These are phyloP conservation scores for Chloebia gouldiae DNA, from an alignment of 2,113 vertebrate species.

Conservation along the genomic window DNA sequence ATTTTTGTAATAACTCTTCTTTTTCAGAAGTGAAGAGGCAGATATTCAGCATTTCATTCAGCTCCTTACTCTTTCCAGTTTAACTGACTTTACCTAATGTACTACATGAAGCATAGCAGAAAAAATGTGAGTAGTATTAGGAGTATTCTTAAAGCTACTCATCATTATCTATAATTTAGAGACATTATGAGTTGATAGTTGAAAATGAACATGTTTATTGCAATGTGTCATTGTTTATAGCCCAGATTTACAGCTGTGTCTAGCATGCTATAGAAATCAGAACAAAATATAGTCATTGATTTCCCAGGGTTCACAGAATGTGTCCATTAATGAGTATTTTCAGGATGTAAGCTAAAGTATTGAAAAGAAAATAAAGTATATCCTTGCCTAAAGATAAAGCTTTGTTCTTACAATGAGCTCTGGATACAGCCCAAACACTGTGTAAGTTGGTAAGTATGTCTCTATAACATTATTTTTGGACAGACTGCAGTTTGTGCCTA, in stretches of 20 bases:
- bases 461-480: neutral
- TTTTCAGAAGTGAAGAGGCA: neutral
- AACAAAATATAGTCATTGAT: neutral
- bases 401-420: neutral
- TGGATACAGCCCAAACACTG: neutral
- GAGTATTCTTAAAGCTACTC: neutral
- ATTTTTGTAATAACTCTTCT: neutral
- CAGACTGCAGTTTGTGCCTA: neutral
- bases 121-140: neutral
- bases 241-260: neutral
- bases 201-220: neutral
- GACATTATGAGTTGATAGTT: neutral
- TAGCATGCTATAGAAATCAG: neutral
- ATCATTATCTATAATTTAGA: constrained; percentile 5
- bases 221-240: neutral
- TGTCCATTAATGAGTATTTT: neutral
- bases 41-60: neutral
- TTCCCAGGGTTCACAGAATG: neutral
- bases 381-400: neutral
- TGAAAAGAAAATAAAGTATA: neutral
- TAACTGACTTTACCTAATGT: neutral
- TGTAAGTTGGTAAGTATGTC: accelerated
- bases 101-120: neutral
- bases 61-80: neutral
- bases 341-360: neutral